Base-by-base conservation (phyloP, 2,113 vertebrate species). In the Montifringilla adamsi region DNA sequence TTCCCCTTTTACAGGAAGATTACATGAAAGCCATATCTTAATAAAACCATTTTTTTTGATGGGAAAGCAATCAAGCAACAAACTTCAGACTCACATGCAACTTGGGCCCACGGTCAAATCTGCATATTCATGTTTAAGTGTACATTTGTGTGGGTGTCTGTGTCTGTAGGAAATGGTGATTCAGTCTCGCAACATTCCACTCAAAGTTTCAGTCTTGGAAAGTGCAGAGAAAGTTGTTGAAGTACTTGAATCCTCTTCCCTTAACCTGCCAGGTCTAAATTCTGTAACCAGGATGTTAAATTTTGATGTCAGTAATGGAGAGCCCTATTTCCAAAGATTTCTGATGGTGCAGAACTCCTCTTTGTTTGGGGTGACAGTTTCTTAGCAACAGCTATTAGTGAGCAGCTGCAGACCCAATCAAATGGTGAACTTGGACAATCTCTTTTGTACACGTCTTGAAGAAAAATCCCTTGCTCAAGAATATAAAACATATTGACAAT, bases 331-430 rank as follows among this genome's bases (percentile, higher is more conserved):
- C 94, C 96, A 95, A 96, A 97, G 97, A 97, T 95, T 97, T 97
- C 95, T 96, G 77, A 87, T 94, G 69, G 84, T 94, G 49, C 60
- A 85, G 94, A 94, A 87, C 90, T 97, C 94, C 91, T 84, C 89
- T 97, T 90, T 95, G 92, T 97, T 98, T 95, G 91, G 83, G 84
- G 87, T 96, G 96, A 96, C 95, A 96, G 96, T 96, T 93, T 96
- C 97, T 96, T 97, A 96, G 96, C 96, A 98, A 97, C 95, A 94
- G 80, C 92, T 96, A 95, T 97, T 98, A 97, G 96, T 86, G 93
- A 95, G 93, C 81, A 93, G 77, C 94, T 95, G 66, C 94, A 97
- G 96, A 94, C 93, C 88, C 92, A 97, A 97, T 95, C 87, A 97
- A 95, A 97, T 94, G 82, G 93, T 94, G 92, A 93, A 94, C 77